Percentiles rank a stretch among this genome's conserved stretches.
Conservation (phyloP, 2,113 vertebrate species). For the Scalopus aquaticus region DNA sequence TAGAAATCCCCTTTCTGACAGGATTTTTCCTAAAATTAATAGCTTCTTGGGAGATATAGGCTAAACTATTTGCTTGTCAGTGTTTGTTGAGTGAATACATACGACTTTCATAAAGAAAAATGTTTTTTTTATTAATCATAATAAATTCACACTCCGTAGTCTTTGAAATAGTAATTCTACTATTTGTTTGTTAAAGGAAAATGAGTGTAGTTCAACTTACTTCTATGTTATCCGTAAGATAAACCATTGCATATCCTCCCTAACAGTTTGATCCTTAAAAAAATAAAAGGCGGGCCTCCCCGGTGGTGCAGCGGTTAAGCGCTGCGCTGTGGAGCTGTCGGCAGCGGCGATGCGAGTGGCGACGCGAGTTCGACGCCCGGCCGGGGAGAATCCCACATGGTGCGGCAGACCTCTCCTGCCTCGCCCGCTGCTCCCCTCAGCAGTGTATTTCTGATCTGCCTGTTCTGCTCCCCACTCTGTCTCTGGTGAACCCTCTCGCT, state of each 20-base stretch:
- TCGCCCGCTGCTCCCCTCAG: too few relatives aligned
- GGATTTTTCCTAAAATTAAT: constrained; percentile 14
- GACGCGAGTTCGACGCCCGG: too few relatives aligned
- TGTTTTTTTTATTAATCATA: not conserved
- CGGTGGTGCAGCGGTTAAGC: too few relatives aligned
- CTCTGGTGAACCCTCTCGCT: too few relatives aligned
- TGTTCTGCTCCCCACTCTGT: too few relatives aligned
- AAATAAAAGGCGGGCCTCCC: not conserved
- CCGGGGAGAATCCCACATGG: too few relatives aligned
- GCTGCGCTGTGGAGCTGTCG: too few relatives aligned
- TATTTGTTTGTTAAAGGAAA: not conserved
- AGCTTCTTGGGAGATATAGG: not conserved
- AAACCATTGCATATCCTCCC: not conserved
- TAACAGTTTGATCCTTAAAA: not conserved
- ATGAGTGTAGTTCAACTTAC: not conserved
- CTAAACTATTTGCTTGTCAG: not conserved
- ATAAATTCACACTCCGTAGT: not conserved
- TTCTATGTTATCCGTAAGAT: not conserved
- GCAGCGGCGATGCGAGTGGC: too few relatives aligned
- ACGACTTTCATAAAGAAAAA: constrained; percentile 5
- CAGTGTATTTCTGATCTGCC: too few relatives aligned
- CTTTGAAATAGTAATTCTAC: constrained; percentile 15
- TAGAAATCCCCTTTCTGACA: constrained; percentile 23
- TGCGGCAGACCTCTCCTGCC: too few relatives aligned
- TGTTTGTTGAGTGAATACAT: constrained; percentile 9